Base-by-base conservation (phyloP, 2,113 vertebrate species). In the Notiomystis cincta region DNA sequence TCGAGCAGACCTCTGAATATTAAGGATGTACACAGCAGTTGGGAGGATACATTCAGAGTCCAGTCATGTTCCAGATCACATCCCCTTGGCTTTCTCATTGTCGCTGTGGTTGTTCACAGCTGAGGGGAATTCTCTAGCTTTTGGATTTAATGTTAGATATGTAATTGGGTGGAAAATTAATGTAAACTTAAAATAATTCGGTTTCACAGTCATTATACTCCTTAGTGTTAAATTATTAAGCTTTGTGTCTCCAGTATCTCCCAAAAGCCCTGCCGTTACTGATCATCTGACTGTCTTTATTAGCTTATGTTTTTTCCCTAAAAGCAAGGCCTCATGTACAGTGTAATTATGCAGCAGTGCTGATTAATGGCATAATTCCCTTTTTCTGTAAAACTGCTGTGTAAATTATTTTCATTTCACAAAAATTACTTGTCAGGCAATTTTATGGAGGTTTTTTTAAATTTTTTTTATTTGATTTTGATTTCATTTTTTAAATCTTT, bases 281-380 rank as follows among this genome's bases (percentile, higher is more conserved):
- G 3, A 69, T 95, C 4, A 0, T 90, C 90, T 96, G 82, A 76
- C 90, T 96, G 33, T 93, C 77, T 94, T 93, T 94, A 94, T 97
- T 96, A 96, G 95, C 88, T 93, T 95, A 88, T 95, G 95, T 96
- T 95, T 96, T 96, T 96, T 73, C 83, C 60, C 64, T 96, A 95
- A 91, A 97, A 97, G 94, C 91, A 87, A 92, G 89, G 91, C 76
- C 80, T 95, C 82, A 9, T 73, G 80, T 93, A 90, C 91, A 79
- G 83, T 96, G 89, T 95, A 97, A 96, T 97, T 97, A 96, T 96
- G 93, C 88, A 90, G 88, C 93, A 91, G 82, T 4, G 67, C 51
- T 78, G 60, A 95, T 96, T 95, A 96, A 90, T 93, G 83, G 66
- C 66, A 37, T 95, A 88, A 94, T 96, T 96, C 75, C 75, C 58